phyloP scores from a whole-genome alignment of 2,888 invertebrate species.

The Synergus umbraculus region DNA sequence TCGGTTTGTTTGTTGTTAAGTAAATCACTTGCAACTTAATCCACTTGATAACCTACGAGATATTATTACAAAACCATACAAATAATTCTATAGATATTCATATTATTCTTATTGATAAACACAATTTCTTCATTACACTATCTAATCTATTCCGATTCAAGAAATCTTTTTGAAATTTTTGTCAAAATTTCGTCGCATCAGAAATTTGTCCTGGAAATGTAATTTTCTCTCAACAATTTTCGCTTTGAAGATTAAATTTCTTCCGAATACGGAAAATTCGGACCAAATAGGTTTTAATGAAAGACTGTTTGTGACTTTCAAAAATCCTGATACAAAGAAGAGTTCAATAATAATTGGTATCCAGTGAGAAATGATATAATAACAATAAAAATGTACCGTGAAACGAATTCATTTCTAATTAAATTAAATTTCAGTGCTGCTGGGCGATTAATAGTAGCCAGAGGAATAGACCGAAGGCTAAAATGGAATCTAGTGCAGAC shows the following conservation, averaged over 20 bases:
- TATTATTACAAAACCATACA: background rate
- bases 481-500: constrained; percentile 74
- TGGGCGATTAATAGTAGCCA: constrained; percentile 57
- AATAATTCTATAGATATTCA: background rate
- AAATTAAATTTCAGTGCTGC: constrained; percentile 56
- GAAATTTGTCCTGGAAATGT: no score
- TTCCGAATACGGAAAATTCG: no score
- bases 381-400: background rate
- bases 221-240: background rate
- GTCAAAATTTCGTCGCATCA: background rate
- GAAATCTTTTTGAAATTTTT: background rate
- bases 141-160: background rate
- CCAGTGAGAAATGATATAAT: background rate
- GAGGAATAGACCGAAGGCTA: constrained; percentile 58
- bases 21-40: constrained; percentile 4
- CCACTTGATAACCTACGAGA: constrained; percentile 28
- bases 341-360: constrained; percentile 1
- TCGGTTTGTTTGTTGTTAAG: constrained; percentile 11
- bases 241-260: background rate
- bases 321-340: no score
- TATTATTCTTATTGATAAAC: background rate
- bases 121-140: background rate
- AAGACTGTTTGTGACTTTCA: background rate
- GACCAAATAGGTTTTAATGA: background rate
- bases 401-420: background rate